Conservation (phyloP, 2,113 vertebrate species). For the Protobothrops flavoviridis region DNA sequence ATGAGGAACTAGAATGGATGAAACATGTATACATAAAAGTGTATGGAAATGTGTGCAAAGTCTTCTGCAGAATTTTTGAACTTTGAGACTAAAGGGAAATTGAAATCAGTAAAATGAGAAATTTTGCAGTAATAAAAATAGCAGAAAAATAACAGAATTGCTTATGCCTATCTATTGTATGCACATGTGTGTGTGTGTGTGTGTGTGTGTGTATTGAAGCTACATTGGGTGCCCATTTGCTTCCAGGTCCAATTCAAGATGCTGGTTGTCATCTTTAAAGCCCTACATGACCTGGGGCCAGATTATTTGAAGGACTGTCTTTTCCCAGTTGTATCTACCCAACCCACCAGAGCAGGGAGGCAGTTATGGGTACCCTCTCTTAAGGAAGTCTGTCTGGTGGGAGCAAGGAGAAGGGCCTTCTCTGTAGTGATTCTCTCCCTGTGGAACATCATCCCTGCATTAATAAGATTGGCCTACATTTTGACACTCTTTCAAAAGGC, state of each 20-base stretch:
- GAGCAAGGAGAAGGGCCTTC: neutral
- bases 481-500: neutral
- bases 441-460: neutral
- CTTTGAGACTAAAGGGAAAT: neutral
- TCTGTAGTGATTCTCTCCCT: neutral
- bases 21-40: neutral
- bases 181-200: neutral
- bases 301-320: neutral
- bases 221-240: neutral
- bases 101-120: neutral
- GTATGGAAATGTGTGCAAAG: neutral
- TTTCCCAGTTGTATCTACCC: neutral
- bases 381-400: neutral
- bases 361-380: neutral
- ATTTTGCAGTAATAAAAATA: neutral
- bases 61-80: neutral
- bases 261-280: neutral
- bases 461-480: neutral
- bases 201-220: neutral
- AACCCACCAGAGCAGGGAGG: neutral
- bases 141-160: neutral
- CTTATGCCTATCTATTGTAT: neutral
- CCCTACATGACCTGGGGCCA: neutral
- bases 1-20: neutral
- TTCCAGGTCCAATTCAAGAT: neutral